Base-by-base conservation (phyloP, 2,888 invertebrate species). In the Sclerodermus sp. region DNA sequence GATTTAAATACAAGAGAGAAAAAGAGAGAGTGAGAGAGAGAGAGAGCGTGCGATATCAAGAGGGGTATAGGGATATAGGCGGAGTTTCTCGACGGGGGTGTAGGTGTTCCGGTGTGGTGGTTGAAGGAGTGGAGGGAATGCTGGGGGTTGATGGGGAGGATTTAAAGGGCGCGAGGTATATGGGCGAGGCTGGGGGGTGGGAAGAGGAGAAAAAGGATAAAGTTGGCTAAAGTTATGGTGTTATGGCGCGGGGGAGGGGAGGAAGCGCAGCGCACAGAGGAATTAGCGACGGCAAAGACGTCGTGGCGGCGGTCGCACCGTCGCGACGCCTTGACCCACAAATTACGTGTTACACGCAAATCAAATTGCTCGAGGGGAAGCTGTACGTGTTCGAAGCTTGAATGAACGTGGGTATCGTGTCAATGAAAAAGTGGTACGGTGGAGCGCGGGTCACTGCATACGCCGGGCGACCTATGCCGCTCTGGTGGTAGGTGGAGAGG, bases 391-490 rank as follows among this genome's bases (percentile, higher is more conserved):
- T 50, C 49, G 57, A 52, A 62, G 55, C 55, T 12, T 52, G 49
- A 57, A 57, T 52, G 53, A 57, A 52, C 41, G 23, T 34, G 31
- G 45, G 46, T 51, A 31, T 55, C 53, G 53, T 62, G 60, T 60
- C 46, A 58, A 60, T 51, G 53, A 39, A 52, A 51, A 51, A 52
- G 36, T 56, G 53, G 53, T 50, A 49, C 56, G 42, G 42, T 45
- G 34, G 41, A 16, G 45, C 37, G 45, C 47, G 37, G 55, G 60
- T 58, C 60, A 61, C 58, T 61, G 62, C 60, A 62, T 61, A 61
- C 62, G 62, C 62, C 60, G 55, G 58, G 58, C 62, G 60, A 62
- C 56, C 60, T 55, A 55, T 60, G n/a, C n/a, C n/a, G n/a, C n/a
- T n/a, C n/a, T n/a, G n/a, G n/a, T n/a, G n/a, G n/a, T n/a, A n/a